A percentile compares a stretch with the other conserved stretches of the same genome.
These are phyloP conservation scores for Hemiscyllium ocellatum DNA, from an alignment of 2,113 vertebrate species.

Conservation along the genomic window DNA sequence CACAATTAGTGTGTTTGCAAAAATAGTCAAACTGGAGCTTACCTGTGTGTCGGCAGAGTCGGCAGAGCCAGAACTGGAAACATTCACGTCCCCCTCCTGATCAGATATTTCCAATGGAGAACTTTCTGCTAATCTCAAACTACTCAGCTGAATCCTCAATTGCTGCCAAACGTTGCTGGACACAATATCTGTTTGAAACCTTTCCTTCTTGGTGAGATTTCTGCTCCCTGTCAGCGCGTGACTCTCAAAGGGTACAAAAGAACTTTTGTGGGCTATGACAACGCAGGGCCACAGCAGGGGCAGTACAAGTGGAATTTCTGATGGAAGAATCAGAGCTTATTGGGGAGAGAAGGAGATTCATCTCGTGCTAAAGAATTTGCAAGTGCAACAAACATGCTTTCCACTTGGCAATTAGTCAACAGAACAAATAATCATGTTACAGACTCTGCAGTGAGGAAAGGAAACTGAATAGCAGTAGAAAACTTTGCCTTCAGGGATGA, in stretches of 20 bases:
- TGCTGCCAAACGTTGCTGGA: background rate
- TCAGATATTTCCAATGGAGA: background rate
- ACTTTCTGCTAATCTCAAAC: background rate
- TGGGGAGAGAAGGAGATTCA: slow-evolving; percentile 56
- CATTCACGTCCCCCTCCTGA: background rate
- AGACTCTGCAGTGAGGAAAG: slow-evolving; percentile 45
- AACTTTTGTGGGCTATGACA: slow-evolving; percentile 72
- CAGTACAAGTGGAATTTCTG: slow-evolving; percentile 60
- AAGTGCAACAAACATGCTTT: slow-evolving; percentile 52
- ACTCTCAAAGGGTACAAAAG: slow-evolving; percentile 71
- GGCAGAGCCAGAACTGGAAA: background rate
- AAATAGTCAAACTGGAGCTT: background rate
- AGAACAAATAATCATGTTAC: slow-evolving; percentile 51
- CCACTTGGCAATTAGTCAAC: slow-evolving; percentile 58
- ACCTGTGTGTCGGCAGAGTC: background rate
- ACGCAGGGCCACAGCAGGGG: slow-evolving; percentile 52
- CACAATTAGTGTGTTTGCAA: too few species aligned
- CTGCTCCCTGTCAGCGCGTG: slow-evolving; percentile 54
- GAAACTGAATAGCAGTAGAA: slow-evolving; percentile 40
- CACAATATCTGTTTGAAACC: background rate
- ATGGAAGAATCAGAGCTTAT: slow-evolving; percentile 62
- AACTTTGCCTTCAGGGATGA: slow-evolving; percentile 40
- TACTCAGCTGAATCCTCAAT: background rate
- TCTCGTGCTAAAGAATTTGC: slow-evolving; percentile 55
- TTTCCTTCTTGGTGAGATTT: slow-evolving; percentile 41